Evolutionary conservation across 1,140 invertebrate species (phyloP).

Genomic region (Amyelois transitella): DNA sequence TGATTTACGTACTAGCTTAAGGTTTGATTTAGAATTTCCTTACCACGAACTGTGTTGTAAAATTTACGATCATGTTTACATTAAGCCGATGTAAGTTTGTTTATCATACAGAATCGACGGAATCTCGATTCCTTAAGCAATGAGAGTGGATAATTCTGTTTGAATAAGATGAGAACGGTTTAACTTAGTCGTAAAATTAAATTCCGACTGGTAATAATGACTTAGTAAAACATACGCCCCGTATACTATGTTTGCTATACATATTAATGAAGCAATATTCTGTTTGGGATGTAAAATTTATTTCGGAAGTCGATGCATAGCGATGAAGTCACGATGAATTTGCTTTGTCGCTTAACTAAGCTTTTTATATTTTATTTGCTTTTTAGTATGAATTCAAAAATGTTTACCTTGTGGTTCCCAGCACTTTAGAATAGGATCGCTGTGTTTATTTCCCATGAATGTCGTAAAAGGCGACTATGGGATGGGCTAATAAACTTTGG

Average conservation of each 20-base stretch:
- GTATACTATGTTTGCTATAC: constrained; percentile 10
- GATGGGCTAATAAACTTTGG: no score
- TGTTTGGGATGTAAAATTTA: no score
- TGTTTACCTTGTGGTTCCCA: no score
- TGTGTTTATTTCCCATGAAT: no score
- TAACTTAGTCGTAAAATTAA: constrained; percentile 40
- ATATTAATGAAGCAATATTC: no score
- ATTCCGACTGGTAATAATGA: constrained; percentile 33
- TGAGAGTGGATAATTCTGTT: constrained; percentile 51
- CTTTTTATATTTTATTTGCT: no score
- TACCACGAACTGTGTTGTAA: constrained; percentile 37
- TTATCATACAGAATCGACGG: constrained; percentile 51
- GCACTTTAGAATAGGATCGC: no score
- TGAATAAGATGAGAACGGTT: constrained; percentile 34
- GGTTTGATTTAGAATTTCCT: constrained; percentile 44
- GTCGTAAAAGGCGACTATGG: no score
- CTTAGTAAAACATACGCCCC: constrained; percentile 23
- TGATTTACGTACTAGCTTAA: constrained; percentile 11
- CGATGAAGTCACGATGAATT: no score
- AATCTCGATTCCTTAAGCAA: constrained; percentile 30
- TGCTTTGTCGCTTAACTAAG: no score
- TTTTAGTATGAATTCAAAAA: no score
- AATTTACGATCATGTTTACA: constrained; percentile 62
- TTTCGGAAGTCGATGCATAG: no score
- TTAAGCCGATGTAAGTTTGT: constrained; percentile 51